phyloP scores from a whole-genome alignment of 2,888 invertebrate species.

The Lacanobia wlatinum region DNA sequence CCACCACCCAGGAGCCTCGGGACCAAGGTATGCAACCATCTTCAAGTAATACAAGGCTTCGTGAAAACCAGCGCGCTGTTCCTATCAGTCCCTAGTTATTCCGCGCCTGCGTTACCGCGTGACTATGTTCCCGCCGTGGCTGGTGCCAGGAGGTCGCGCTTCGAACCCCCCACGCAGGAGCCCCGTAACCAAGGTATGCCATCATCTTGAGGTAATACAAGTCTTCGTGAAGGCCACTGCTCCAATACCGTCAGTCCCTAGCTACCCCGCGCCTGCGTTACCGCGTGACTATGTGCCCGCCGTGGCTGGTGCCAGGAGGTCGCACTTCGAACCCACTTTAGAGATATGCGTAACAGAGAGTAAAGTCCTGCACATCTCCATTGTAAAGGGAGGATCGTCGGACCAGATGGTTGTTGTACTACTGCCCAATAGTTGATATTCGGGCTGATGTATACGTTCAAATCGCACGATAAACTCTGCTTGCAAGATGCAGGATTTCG shows the following conservation, averaged over 20 bases:
- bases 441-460: no score
- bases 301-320: slow-evolving; percentile 78
- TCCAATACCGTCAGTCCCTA: slow-evolving; percentile 73
- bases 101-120: slow-evolving; percentile 83
- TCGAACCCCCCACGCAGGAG: slow-evolving; percentile 78
- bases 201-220: slow-evolving; percentile 75
- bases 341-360: no score
- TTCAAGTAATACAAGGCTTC: slow-evolving; percentile 83
- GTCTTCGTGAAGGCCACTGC: slow-evolving; percentile 79
- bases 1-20: slow-evolving; percentile 72
- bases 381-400: no score
- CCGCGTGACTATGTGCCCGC: slow-evolving; percentile 82
- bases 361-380: no score
- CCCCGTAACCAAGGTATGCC: slow-evolving; percentile 83
- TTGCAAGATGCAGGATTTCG: no score
- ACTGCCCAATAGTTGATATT: no score
- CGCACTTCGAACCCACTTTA: slow-evolving; percentile 88
- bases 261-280: slow-evolving; percentile 81
- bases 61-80: slow-evolving; percentile 73
- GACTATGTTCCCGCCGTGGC: slow-evolving; percentile 79
- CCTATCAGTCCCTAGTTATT: slow-evolving; percentile 74
- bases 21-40: slow-evolving; percentile 79
- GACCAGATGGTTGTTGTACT: no score
- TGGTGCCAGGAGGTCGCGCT: slow-evolving; percentile 82
- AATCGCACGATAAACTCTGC: no score